Percentiles rank a stretch among this genome's conserved stretches.
phyloP scores from a whole-genome alignment of 2,888 invertebrate genomes.

The Ennomos fuscantarius region DNA sequence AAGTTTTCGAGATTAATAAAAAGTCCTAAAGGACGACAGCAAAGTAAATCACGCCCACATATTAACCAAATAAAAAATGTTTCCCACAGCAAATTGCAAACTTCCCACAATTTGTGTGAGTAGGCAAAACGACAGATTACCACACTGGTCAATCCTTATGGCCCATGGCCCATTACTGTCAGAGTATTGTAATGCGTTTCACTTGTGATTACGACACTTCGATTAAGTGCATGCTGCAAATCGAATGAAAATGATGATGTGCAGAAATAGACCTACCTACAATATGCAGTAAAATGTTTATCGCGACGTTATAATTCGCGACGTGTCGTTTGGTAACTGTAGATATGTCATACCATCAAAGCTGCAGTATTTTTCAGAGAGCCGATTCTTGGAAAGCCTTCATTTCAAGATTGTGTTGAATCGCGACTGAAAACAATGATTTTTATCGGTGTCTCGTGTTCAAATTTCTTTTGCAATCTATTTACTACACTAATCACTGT shows the following conservation, averaged over 20 bases:
- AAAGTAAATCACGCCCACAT: constrained; percentile 27
- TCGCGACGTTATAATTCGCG: constrained; percentile 13
- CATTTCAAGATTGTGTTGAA: too few relatives aligned
- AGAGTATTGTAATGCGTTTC: constrained; percentile 49
- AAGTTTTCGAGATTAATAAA: constrained; percentile 5
- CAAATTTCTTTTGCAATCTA: too few relatives aligned
- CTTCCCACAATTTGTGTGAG: constrained; percentile 36
- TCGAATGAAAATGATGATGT: constrained; percentile 49
- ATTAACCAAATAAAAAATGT: constrained; percentile 25
- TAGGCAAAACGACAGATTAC: constrained; percentile 42
- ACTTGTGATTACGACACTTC: constrained; percentile 42
- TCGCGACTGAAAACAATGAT: too few relatives aligned
- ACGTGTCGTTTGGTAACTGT: neutral
- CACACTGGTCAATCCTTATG: constrained; percentile 45
- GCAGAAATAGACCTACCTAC: constrained; percentile 35
- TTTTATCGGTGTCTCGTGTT: too few relatives aligned
- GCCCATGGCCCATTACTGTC: constrained; percentile 46
- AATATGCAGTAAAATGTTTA: constrained; percentile 34
- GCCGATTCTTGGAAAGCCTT: too few relatives aligned
- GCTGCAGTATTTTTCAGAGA: neutral
- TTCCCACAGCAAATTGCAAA: constrained; percentile 27
- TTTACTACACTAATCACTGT: too few relatives aligned
- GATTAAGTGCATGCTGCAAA: constrained; percentile 41
- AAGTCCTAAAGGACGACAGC: constrained; percentile 19
- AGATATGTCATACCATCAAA: neutral